phyloP scores from a whole-genome alignment of 1,140 invertebrate species.

The Drosophila azteca region DNA sequence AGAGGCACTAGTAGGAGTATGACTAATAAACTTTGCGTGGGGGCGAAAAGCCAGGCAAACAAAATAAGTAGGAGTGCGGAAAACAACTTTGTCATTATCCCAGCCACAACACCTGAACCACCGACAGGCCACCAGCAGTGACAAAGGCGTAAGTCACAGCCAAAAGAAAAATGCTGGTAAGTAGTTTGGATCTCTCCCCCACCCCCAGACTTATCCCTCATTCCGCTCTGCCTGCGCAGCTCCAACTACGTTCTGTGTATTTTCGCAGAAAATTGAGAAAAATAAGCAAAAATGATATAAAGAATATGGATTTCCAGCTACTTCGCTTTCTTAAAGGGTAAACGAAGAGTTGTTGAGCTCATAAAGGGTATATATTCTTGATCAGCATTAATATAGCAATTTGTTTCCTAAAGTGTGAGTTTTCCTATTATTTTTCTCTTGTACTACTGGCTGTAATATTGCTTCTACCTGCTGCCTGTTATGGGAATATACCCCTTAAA shows the following conservation, averaged over 20 bases:
- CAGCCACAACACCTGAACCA: slow-evolving; percentile 37
- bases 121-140: not conserved
- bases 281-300: not conserved
- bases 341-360: no score
- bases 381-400: no score
- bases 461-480: no score
- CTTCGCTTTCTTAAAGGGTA: no score
- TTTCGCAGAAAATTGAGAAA: not conserved
- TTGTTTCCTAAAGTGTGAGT: no score
- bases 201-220: slow-evolving; percentile 2
- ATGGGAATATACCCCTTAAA: not conserved
- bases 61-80: slow-evolving; percentile 8
- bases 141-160: slow-evolving; percentile 27
- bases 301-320: no score
- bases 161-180: slow-evolving; percentile 27
- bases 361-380: no score
- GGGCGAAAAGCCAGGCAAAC: slow-evolving; percentile 6
- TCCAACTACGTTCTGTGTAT: not conserved
- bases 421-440: no score
- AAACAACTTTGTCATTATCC: slow-evolving; percentile 50
- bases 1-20: not conserved
- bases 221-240: not conserved
- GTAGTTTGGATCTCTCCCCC: slow-evolving; percentile 10
- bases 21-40: slow-evolving; percentile 26
- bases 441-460: no score